Conservation (phyloP, 2,113 vertebrate genomes). For the Barnardius zonarius region DNA sequence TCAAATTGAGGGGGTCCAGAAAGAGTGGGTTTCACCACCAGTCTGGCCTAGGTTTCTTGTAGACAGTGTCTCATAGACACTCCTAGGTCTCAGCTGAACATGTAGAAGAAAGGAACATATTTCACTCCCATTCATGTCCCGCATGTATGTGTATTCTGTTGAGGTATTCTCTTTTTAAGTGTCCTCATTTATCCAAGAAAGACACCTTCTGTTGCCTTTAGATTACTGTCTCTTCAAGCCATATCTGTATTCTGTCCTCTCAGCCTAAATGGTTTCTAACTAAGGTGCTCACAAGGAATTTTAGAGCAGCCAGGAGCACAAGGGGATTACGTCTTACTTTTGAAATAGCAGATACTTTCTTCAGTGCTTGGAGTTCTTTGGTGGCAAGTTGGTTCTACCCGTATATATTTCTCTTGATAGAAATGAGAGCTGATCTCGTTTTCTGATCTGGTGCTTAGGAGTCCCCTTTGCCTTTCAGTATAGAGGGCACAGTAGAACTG, state of each 20-base stretch:
- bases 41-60: neutral
- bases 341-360: neutral
- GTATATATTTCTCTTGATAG: neutral
- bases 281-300: neutral
- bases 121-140: neutral
- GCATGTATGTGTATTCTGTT: neutral
- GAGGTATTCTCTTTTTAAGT: neutral
- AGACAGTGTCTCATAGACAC: neutral
- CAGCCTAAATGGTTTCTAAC: neutral
- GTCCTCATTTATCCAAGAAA: neutral
- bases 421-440: neutral
- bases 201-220: neutral
- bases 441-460: neutral
- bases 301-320: neutral
- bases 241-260: neutral
- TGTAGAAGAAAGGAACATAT: neutral
- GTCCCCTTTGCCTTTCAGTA: neutral
- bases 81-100: neutral
- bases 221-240: neutral
- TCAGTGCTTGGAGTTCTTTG: neutral
- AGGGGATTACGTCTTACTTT: neutral
- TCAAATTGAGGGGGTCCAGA: neutral
- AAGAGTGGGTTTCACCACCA: neutral
- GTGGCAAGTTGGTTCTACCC: neutral
- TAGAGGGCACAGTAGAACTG: neutral